Base-by-base conservation (phyloP, 2,113 vertebrate species). In the Otis tarda region DNA sequence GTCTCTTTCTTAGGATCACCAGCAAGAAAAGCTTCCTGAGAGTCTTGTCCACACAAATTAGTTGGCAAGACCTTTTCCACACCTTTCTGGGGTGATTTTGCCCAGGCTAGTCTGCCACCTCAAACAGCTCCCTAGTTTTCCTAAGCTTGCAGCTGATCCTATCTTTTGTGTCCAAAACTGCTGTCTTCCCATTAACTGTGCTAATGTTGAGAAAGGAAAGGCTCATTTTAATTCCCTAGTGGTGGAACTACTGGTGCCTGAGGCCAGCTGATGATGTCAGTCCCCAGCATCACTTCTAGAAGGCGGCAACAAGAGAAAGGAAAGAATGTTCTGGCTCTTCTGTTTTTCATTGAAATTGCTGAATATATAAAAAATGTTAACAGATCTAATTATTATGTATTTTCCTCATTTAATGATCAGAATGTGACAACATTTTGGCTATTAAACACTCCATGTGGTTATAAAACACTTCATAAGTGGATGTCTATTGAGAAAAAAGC, bases 1-100 rank as follows among this genome's bases (percentile, higher is more conserved):
- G n/a, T 43, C 8, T 57, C 9, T 67, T 50, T 68, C 63, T 70
- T 39, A 53, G 43, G 10, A 25, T 73, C 30, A 47, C 7, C 30
- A 55, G 6, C 8, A 82, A 47, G 22, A 71, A 70, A 71, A 67
- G 16, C 7, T 87, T 37, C 25, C 2, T 0, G 0, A 50, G 12
- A 17, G 10, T 56, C 39, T 83, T n/a, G 6, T 9, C 11, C 4
- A n/a, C 14, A 35, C 14, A 50, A 20, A 70, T 22, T 28, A 28
- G 5, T 39, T 33, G 9, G 7, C 31, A 55, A 59, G 37, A 79
- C 7, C 5, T 55, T 55, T 35, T 37, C 22, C 52, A 4, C 5
- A 22, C 7, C 12, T 71, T 65, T 83, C 45, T 55, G 20, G 17
- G 25, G 5, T 60, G 12, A 41, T 57, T 83, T 83, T 61, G 31